These are phyloP conservation scores for Labia minor DNA, from an alignment of 2,888 invertebrate genomes.

Conservation along the genomic window DNA sequence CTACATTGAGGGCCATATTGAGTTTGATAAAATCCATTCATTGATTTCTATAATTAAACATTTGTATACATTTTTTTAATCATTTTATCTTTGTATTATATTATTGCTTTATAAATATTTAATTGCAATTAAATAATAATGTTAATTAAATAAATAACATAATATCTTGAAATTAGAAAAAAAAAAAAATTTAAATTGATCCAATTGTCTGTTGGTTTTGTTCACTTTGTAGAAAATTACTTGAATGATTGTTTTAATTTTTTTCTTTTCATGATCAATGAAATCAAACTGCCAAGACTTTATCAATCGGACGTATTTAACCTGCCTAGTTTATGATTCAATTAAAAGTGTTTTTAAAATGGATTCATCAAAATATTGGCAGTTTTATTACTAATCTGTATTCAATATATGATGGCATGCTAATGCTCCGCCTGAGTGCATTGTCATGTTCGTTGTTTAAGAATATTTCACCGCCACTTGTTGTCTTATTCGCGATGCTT, in stretches of 20 bases:
- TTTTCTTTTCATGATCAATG: slow-evolving; percentile 4
- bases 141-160: too few species aligned
- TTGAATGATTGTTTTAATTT: slow-evolving; percentile 2
- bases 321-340: slow-evolving; percentile 13
- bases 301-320: slow-evolving; percentile 7
- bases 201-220: too few species aligned
- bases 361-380: slow-evolving; percentile 13
- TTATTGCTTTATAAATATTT: too few species aligned
- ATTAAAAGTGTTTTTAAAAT: slow-evolving; percentile 13
- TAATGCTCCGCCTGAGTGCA: slow-evolving; percentile 2
- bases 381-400: slow-evolving; percentile 7
- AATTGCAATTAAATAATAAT: too few species aligned
- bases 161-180: too few species aligned
- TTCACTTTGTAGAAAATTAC: background rate
- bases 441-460: slow-evolving; percentile 4
- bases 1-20: too few species aligned
- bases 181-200: too few species aligned
- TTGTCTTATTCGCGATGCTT: slow-evolving; percentile 13
- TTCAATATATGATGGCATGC: slow-evolving; percentile 13
- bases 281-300: slow-evolving; percentile 8
- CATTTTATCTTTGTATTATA: too few species aligned
- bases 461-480: slow-evolving; percentile 13
- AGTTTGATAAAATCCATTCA: too few species aligned
- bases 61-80: too few species aligned
- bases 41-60: too few species aligned